A percentile compares a stretch with the other conserved stretches of the same genome.
phyloP scores from a whole-genome alignment of 2,797 vertebrate species.

The Myoxocephalus aenaeus region DNA sequence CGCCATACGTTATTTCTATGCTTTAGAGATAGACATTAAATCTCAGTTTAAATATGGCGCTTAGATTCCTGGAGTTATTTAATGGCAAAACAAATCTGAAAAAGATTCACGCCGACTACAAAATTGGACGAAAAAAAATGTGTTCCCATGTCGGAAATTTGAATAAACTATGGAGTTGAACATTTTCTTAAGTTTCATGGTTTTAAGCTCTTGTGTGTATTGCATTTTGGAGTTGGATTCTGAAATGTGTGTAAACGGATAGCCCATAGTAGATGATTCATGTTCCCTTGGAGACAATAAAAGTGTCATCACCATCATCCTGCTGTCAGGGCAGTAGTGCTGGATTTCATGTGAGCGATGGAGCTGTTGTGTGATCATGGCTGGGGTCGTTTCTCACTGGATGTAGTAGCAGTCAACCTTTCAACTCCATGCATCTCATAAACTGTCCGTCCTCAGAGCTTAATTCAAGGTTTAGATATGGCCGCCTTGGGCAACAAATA shows the following conservation, averaged over 20 bases:
- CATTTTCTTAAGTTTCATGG: neutral
- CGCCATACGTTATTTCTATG: neutral
- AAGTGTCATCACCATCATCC: slow-evolving; percentile 10
- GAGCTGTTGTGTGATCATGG: slow-evolving; percentile 1
- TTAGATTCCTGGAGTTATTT: neutral
- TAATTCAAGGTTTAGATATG: slow-evolving; percentile 5
- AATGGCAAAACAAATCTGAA: neutral
- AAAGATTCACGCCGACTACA: neutral
- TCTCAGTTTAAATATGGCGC: neutral
- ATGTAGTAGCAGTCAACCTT: neutral
- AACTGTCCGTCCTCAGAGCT: neutral
- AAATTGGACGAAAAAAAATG: neutral
- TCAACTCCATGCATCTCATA: neutral
- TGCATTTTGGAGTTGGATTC: neutral
- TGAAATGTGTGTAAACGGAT: neutral
- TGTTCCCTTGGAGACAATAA: slow-evolving; percentile 1
- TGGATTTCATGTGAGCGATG: slow-evolving; percentile 28
- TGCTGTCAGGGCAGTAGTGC: slow-evolving; percentile 7
- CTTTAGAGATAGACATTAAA: neutral
- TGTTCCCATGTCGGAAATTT: neutral
- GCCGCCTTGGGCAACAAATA: slow-evolving; percentile 1
- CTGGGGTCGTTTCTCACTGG: neutral
- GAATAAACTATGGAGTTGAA: neutral
- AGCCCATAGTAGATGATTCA: neutral
- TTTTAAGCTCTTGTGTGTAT: neutral